Evolutionary conservation across 1,140 invertebrate genomes (phyloP).

Genomic region (Leguminivora glycinivorella): DNA sequence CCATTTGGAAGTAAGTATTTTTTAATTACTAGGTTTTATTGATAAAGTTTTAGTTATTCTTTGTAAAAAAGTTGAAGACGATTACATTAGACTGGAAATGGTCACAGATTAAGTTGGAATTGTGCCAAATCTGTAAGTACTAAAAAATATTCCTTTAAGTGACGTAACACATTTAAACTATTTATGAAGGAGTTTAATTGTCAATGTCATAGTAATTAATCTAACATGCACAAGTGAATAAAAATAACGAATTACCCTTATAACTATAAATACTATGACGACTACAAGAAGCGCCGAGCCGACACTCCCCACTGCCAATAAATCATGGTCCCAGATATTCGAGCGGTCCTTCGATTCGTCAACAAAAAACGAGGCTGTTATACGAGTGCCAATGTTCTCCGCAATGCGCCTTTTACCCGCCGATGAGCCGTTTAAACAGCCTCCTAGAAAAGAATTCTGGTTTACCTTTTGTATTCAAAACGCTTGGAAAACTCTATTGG

Average conservation of each 20-base stretch:
- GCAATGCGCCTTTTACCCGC: constrained; percentile 70
- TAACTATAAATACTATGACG: constrained; percentile 46
- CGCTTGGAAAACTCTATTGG: not conserved
- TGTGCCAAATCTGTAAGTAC: too few species aligned
- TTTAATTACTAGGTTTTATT: too few species aligned
- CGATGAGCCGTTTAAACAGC: constrained; percentile 70
- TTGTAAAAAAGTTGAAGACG: too few species aligned
- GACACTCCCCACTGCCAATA: constrained; percentile 53
- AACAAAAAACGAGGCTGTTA: constrained; percentile 69
- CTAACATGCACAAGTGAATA: not conserved
- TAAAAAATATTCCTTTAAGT: too few species aligned
- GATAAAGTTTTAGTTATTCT: too few species aligned
- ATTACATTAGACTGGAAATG: too few species aligned
- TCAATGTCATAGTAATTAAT: too few species aligned
- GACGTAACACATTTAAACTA: too few species aligned
- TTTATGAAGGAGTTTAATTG: too few species aligned
- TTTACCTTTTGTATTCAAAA: constrained; percentile 17
- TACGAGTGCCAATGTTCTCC: constrained; percentile 62
- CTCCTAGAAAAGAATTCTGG: constrained; percentile 44
- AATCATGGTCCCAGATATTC: constrained; percentile 54
- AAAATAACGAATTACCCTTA: constrained; percentile 53
- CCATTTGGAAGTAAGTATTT: too few species aligned
- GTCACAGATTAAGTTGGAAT: too few species aligned
- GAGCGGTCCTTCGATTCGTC: constrained; percentile 56
- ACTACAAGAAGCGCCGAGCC: constrained; percentile 49